A percentile compares a stretch with the other conserved stretches of the same genome.
Conservation (phyloP, 1,140 invertebrate genomes). For the Popillia japonica region DNA sequence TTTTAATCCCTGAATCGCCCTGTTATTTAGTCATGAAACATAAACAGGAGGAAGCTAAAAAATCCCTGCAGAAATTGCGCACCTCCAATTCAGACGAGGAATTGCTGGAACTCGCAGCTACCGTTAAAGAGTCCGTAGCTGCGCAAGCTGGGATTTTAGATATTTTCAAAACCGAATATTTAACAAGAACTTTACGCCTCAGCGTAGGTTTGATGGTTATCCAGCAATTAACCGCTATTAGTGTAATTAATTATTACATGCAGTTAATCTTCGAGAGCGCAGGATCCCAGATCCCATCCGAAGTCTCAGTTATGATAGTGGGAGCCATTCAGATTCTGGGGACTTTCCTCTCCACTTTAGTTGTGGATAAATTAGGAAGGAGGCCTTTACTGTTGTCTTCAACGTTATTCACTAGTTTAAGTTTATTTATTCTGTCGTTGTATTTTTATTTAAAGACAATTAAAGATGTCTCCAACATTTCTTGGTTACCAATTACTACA, state of each 20-base stretch:
- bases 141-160: constrained; percentile 60
- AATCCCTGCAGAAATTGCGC: neutral
- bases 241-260: constrained; percentile 82
- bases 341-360: constrained; percentile 70
- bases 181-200: constrained; percentile 72
- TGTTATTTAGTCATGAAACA: constrained; percentile 21
- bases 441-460: constrained; percentile 43
- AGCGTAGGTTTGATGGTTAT: constrained; percentile 73
- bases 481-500: constrained; percentile 65
- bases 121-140: constrained; percentile 28
- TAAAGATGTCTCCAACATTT: neutral
- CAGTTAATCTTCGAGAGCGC: constrained; percentile 72
- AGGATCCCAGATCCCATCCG: constrained; percentile 64
- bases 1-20: constrained; percentile 59
- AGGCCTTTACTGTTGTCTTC: constrained; percentile 74
- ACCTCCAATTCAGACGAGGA: constrained; percentile 56
- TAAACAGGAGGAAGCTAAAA: neutral
- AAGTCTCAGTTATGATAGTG: constrained; percentile 76
- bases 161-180: constrained; percentile 63
- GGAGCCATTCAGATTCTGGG: constrained; percentile 74
- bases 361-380: constrained; percentile 78
- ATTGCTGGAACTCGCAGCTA: constrained; percentile 49
- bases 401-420: constrained; percentile 65
- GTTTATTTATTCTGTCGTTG: constrained; percentile 41
- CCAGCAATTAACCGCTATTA: constrained; percentile 80